Evolutionary conservation across 2,113 vertebrate species (phyloP).

Genomic region (Microtus oregoni): DNA sequence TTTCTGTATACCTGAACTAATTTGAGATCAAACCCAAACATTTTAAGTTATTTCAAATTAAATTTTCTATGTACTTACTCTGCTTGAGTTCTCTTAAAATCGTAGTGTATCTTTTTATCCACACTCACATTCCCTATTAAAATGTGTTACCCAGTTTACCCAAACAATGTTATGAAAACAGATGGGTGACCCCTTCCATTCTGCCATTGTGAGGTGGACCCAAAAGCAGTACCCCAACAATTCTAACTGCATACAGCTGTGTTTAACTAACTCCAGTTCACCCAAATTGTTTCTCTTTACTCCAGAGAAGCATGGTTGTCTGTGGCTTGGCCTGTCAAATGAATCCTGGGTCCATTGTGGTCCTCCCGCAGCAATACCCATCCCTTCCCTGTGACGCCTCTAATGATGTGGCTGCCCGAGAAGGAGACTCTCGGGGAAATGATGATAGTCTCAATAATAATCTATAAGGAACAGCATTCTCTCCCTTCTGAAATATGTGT

Average conservation of each 20-base stretch:
- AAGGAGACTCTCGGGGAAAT: not conserved
- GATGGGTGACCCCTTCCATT: not conserved
- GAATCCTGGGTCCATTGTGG: not conserved
- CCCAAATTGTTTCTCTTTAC: not conserved
- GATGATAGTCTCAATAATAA: not conserved
- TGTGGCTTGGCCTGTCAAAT: not conserved
- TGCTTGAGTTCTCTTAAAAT: constrained; percentile 60
- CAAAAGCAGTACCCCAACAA: not conserved
- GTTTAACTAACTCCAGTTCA: not conserved
- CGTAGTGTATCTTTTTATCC: not conserved
- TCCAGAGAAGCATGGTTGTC: not conserved
- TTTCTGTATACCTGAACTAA: constrained; percentile 68
- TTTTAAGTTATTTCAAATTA: constrained; percentile 77
- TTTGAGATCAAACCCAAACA: constrained; percentile 42
- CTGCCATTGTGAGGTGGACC: not conserved
- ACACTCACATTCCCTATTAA: constrained; percentile 2
- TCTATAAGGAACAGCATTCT: not conserved
- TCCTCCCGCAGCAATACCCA: too few species aligned
- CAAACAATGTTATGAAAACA: not conserved
- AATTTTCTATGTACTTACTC: constrained; percentile 71
- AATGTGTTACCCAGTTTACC: not conserved
- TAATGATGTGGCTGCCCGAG: not conserved
- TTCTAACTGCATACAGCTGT: not conserved
- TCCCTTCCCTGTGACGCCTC: not conserved
- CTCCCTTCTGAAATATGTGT: constrained; percentile 21